Evolutionary conservation across 2,113 vertebrate species (phyloP).

Genomic region (Numida meleagris): DNA sequence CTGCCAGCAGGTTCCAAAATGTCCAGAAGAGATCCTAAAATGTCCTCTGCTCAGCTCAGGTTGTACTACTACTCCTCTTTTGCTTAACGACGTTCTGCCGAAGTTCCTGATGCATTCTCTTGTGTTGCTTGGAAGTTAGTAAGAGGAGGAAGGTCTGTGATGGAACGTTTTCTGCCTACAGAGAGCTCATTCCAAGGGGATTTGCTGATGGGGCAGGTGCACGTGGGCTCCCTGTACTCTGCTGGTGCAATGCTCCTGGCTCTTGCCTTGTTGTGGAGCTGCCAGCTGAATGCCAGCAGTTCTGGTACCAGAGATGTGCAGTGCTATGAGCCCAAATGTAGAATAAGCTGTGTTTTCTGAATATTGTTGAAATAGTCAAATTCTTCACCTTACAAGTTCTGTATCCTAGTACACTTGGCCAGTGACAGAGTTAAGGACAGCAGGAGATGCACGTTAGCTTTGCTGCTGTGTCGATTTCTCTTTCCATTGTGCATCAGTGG

Average conservation of each 20-base stretch:
- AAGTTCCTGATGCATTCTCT: neutral
- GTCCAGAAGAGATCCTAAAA: neutral
- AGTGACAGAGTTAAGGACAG: neutral
- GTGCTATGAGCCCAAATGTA: neutral
- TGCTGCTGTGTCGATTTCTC: neutral
- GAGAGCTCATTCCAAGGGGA: neutral
- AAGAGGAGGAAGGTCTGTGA: neutral
- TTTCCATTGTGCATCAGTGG: neutral
- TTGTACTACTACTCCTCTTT: rapidly evolving
- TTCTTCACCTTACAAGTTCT: neutral
- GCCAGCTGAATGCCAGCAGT: neutral
- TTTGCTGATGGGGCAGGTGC: neutral
- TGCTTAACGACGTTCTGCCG: neutral
- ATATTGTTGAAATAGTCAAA: neutral
- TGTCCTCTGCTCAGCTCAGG: neutral
- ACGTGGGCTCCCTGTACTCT: neutral
- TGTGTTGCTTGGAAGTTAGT: neutral
- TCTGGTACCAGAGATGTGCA: neutral
- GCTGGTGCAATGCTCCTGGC: neutral
- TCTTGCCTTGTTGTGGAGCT: neutral
- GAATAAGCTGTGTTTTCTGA: neutral
- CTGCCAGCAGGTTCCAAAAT: neutral
- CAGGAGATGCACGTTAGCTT: neutral
- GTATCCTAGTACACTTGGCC: neutral
- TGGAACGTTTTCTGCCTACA: neutral